Evolutionary conservation across 2,113 vertebrate species (phyloP), one percentile per base, ranked within the genome.

Genomic region (Cavia aperea): DNA sequence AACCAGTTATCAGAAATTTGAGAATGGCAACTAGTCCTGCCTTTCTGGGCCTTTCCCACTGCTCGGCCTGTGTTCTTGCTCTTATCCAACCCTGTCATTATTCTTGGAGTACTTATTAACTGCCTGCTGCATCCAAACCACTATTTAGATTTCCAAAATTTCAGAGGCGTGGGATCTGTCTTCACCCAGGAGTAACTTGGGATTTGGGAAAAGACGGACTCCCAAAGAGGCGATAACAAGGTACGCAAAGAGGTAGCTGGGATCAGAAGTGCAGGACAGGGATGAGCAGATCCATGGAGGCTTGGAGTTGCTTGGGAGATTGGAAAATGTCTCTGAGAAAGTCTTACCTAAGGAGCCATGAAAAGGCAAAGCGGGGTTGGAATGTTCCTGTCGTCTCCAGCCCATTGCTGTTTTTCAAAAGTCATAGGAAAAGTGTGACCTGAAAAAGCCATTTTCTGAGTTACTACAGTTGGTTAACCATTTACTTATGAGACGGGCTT

Each of bases 141-240:
- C 82, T 70, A 1, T 94, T 92, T 79, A 58, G 70, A 58, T 75
- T 79, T 86, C 91, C 79, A 68, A 89, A 89, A 70, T 89, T 85
- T 92, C 72, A 72, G 63, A 43, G 43, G 36, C 63, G 4, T n/a
- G 65, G 49, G 58, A 82, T 83, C 33, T 89, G 4, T 21, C 82
- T 87, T 90, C 87, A 70, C 78, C 51, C 85, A 91, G 36, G 43
- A 88, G 54, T 16, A 70, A 43, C 33, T 89, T 66, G 10, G 36
- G 36, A 13, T 31, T 81, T 73, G n/a, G 82, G 9, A 49, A 33
- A 23, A 92, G 58, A 46, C 8, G 51, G 24, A 49, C 63, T 79
- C 82, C 66, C 36, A 56, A 24, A 23, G 36, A 70, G 66, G 51
- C 56, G 54, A 49, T 36, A 18, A 68, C 66, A 39, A 39, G 39